These are phyloP conservation scores for Pseudoatta argentina DNA, from an alignment of 1,140 invertebrate species.

Conservation along the genomic window DNA sequence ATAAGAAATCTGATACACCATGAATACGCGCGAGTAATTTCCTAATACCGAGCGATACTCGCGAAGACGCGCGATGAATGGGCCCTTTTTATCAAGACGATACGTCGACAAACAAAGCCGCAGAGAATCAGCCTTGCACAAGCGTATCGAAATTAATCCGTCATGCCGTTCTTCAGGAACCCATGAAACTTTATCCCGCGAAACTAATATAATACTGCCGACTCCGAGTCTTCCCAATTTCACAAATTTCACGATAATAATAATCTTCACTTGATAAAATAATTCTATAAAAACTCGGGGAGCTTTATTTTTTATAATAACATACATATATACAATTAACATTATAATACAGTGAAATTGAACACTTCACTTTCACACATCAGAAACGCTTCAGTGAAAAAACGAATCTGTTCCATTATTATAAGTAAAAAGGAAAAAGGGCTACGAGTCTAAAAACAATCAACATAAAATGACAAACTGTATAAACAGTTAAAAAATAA, in stretches of 20 bases:
- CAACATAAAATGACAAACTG: too few relatives aligned
- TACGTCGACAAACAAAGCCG: conserved; percentile 45
- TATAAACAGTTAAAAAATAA: too few relatives aligned
- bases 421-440: too few relatives aligned
- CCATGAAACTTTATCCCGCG: conserved; percentile 22
- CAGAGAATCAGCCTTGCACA: conserved; percentile 39
- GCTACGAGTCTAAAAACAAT: too few relatives aligned
- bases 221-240: background rate
- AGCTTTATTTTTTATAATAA: background rate
- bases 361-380: too few relatives aligned
- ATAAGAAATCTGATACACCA: conserved; percentile 34
- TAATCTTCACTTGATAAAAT: background rate
- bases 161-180: conserved; percentile 42
- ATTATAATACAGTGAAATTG: too few relatives aligned
- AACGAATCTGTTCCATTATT: background rate
- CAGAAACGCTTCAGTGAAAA: background rate
- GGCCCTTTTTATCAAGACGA: conserved; percentile 5
- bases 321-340: too few relatives aligned
- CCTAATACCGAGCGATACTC: conserved; percentile 24
- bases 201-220: background rate
- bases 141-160: conserved; percentile 38
- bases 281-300: background rate
- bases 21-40: conserved; percentile 27
- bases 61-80: conserved; percentile 39
- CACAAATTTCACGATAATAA: background rate